Conservation (phyloP, 1,140 invertebrate species). For the Scaptomyza montana region DNA sequence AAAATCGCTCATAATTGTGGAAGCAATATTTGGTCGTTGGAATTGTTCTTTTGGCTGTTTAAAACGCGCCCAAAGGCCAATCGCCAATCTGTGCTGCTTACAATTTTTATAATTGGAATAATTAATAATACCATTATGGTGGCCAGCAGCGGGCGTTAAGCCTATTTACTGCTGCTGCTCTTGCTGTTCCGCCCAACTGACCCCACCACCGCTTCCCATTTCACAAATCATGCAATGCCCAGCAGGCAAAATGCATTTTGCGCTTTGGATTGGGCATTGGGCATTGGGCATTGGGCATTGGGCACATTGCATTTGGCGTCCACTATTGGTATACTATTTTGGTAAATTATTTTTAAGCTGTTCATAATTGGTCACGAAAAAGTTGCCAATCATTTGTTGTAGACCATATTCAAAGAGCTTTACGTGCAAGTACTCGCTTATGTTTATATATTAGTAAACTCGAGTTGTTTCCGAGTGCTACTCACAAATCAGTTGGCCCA, state of each 20-base stretch:
- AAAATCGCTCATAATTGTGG: slow-evolving; percentile 71
- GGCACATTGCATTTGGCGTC: slow-evolving; percentile 18
- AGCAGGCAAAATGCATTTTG: slow-evolving; percentile 24
- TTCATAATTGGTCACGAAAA: slow-evolving; percentile 54
- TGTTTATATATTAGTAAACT: slow-evolving; percentile 4
- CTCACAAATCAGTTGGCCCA: slow-evolving; percentile 7
- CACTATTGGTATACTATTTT: slow-evolving; percentile 47
- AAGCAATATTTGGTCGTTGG: slow-evolving; percentile 50
- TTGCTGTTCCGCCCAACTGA: slow-evolving; percentile 9
- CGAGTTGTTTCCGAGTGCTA: not conserved
- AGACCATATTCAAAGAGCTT: slow-evolving; percentile 11
- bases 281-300: slow-evolving; percentile 16
- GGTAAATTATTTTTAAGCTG: slow-evolving; percentile 68
- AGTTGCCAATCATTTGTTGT: slow-evolving; percentile 26
- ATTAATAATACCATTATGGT: slow-evolving; percentile 83
- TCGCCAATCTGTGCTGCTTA: slow-evolving; percentile 73
- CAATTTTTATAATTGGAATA: slow-evolving; percentile 83
- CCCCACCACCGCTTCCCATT: not conserved
- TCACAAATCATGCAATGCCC: not conserved
- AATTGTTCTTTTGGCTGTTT: slow-evolving; percentile 41
- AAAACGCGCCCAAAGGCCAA: slow-evolving; percentile 63
- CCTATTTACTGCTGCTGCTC: slow-evolving; percentile 68
- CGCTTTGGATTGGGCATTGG: slow-evolving; percentile 36
- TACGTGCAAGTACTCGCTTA: not conserved
- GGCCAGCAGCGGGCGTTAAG: slow-evolving; percentile 68